Percentiles rank a stretch among this genome's conserved stretches.
Conservation (phyloP, 2,888 invertebrate genomes). For the Acronicta alni region DNA sequence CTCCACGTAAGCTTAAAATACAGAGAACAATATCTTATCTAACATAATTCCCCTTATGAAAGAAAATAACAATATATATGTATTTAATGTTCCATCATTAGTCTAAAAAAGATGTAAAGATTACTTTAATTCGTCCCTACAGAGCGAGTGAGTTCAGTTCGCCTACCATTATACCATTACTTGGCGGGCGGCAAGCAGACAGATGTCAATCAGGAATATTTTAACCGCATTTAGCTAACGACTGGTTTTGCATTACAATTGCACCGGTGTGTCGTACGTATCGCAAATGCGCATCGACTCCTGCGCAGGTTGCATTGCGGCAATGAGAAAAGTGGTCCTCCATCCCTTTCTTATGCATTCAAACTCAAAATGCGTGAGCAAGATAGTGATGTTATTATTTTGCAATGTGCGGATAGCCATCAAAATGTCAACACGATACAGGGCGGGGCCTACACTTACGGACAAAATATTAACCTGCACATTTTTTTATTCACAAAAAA, state of each 20-base stretch:
- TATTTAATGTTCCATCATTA: conserved; percentile 41
- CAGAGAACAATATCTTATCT: conserved; percentile 12
- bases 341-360: conserved; percentile 23
- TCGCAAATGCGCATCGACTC: conserved; percentile 63
- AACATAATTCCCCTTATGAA: conserved; percentile 7
- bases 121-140: conserved; percentile 51
- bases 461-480: conserved; percentile 25
- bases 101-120: conserved; percentile 53
- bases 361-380: conserved; percentile 34
- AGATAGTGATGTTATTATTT: conserved; percentile 59
- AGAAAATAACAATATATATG: conserved; percentile 28
- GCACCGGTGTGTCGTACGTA: conserved; percentile 59
- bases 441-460: conserved; percentile 46
- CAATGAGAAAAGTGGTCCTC: conserved; percentile 53
- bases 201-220: conserved; percentile 68
- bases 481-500: conserved; percentile 11
- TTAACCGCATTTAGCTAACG: conserved; percentile 64
- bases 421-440: conserved; percentile 68
- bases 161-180: conserved; percentile 42
- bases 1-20: conserved; percentile 11
- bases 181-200: conserved; percentile 45
- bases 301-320: conserved; percentile 62
- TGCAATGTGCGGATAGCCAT: conserved; percentile 64
- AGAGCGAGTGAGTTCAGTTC: conserved; percentile 5
- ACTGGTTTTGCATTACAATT: conserved; percentile 63